These are phyloP conservation scores for Protophormia terraenovae DNA, from an alignment of 2,888 invertebrate genomes.

Conservation along the genomic window DNA sequence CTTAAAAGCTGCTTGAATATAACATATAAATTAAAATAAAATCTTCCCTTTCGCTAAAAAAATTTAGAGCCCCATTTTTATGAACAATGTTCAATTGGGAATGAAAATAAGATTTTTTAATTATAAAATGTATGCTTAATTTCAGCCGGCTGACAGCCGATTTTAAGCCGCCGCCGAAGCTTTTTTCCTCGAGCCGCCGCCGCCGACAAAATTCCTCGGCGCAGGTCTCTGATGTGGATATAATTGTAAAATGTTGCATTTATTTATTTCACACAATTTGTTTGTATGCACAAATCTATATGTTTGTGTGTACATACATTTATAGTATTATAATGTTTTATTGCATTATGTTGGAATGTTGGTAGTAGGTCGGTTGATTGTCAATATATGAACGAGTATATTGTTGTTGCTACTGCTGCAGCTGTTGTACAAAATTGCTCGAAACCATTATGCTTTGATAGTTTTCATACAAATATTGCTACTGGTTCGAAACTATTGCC, in stretches of 20 bases:
- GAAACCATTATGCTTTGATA: constrained; percentile 36
- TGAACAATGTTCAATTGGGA: no score
- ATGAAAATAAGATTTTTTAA: no score
- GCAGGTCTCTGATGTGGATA: no score
- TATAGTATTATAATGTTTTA: constrained; percentile 34
- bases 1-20: no score
- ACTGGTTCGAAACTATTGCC: constrained; percentile 12
- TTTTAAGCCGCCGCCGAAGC: no score
- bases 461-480: constrained; percentile 13
- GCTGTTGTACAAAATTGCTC: constrained; percentile 22
- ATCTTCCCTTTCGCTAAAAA: no score
- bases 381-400: constrained; percentile 10
- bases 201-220: no score
- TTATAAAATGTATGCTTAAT: no score
- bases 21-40: no score
- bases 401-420: constrained; percentile 24
- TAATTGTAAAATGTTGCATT: constrained; percentile 2
- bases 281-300: not conserved
- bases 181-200: no score
- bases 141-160: no score
- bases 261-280: not conserved
- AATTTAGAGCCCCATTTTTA: no score
- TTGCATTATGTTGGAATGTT: constrained; percentile 21
- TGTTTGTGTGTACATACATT: not conserved
- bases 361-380: not conserved